Evolutionary conservation across 2,888 invertebrate genomes (phyloP).

Genomic region (Hylaea fasciaria): DNA sequence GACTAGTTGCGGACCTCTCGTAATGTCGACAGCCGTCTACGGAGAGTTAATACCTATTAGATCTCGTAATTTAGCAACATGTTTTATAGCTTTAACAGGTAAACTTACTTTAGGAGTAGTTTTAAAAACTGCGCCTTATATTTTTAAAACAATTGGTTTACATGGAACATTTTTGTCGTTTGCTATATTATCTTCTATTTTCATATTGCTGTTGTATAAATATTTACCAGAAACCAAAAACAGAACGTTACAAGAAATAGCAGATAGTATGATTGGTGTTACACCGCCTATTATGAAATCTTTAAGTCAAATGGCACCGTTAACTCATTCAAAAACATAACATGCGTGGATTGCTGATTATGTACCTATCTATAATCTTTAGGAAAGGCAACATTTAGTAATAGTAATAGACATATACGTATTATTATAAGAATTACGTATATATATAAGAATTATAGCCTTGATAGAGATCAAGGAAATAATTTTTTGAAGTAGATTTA

Average conservation of each 20-base stretch:
- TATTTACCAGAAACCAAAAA: conserved; percentile 62
- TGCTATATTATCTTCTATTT: conserved; percentile 38
- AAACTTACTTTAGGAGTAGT: conserved; percentile 29
- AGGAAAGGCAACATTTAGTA: no score
- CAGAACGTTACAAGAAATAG: conserved; percentile 57
- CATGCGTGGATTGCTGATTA: no score
- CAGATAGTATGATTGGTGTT: conserved; percentile 38
- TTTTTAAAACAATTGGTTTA: conserved; percentile 46
- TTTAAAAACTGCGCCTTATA: conserved; percentile 50
- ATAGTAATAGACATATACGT: no score
- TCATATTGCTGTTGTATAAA: conserved; percentile 42
- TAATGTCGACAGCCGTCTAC: conserved; percentile 45
- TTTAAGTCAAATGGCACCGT: conserved; percentile 1
- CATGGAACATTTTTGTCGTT: conserved; percentile 52
- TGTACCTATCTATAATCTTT: no score
- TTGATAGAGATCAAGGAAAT: no score
- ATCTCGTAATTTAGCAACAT: conserved; percentile 46
- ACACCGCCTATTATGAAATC: background rate
- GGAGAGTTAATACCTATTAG: conserved; percentile 52
- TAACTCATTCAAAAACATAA: background rate
- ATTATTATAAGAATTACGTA: no score
- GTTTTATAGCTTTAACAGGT: conserved; percentile 29
- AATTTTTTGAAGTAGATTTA: no score
- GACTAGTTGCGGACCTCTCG: conserved; percentile 53
- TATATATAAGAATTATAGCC: no score